Base-by-base conservation (phyloP, 2,888 invertebrate genomes). In the Entomobrya proxima region DNA sequence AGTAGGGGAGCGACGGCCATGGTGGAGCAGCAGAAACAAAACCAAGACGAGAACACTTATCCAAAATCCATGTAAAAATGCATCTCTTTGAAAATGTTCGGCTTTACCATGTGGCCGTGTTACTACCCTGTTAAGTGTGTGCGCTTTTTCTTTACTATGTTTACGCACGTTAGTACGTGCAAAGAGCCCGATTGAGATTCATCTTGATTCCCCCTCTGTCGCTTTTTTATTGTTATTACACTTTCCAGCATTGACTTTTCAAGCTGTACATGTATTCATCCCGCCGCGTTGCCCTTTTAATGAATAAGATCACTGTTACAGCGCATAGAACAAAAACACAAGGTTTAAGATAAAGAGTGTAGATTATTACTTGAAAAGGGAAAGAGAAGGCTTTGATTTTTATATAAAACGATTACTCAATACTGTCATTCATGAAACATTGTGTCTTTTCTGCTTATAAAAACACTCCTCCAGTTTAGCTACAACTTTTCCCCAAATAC, bases 291-390 rank as follows among this genome's bases (percentile, higher is more conserved):
- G 80, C 72, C 80, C 80, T 83, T 75, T 83, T 83, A 76, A 83
- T 83, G 82, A 83, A 83, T 74, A 61, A 58, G 74, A 74, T 81
- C 81, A 74, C 37, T 83, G 82, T 18, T 13, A 21, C 7, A 47
- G 30, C 24, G n/a, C 13, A 0, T 47, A 61, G 75, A 74, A 74
- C 32, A 78, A 76, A 83, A 83, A 44, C 6, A 61, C 61, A 76
- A 76, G 27, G 15, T 30, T 21, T 30, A 72, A 64, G 64, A 75
- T 61, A 52, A 58, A 75, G 37, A 32, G 21, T 61, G 55, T 21
- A 74, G 81, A 80, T 80, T 80, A 82, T 82, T 82, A 82, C 27
- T 64, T 64, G 75, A 74, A n/a, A n/a, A n/a, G n/a, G n/a, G n/a
- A n/a, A n/a, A 82, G 82, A 82, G 75, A 82, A 50, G 82, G 35